These are phyloP conservation scores for Lemur catta DNA, from an alignment of 2,797 vertebrate species.

Conservation along the genomic window DNA sequence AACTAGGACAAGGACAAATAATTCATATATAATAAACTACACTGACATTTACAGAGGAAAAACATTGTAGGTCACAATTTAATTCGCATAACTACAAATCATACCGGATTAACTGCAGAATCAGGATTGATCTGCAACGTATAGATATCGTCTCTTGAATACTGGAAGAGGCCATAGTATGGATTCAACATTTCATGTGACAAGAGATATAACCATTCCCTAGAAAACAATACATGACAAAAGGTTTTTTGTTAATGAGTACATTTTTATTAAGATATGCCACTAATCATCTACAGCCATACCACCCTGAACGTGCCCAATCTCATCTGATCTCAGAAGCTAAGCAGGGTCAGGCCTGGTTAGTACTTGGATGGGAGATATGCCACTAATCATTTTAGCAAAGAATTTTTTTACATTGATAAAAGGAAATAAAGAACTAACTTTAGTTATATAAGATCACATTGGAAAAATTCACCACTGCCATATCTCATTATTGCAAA, in stretches of 20 bases:
- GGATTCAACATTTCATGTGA: conserved; percentile 99
- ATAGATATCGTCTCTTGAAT: conserved; percentile 98
- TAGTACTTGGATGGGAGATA: not conserved
- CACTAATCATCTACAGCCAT: not conserved
- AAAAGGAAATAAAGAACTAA: conserved; percentile 40
- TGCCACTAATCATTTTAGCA: conserved; percentile 17
- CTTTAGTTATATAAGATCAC: not conserved
- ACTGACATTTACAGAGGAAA: not conserved
- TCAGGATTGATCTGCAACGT: conserved; percentile 98
- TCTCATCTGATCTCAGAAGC: too few species aligned
- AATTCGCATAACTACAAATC: conserved; percentile 35
- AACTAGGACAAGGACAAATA: not conserved
- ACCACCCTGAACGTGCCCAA: too few species aligned
- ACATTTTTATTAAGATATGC: conserved; percentile 29
- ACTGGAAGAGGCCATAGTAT: conserved; percentile 98
- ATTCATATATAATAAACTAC: not conserved
- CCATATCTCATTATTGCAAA: not conserved
- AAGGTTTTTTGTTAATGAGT: conserved; percentile 12
- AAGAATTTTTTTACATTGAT: not conserved
- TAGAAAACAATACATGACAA: conserved; percentile 72
- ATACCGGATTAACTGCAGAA: conserved; percentile 97
- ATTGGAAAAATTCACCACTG: not conserved
- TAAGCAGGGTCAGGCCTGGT: too few species aligned
- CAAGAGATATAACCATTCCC: conserved; percentile 97
- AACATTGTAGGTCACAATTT: not conserved